Evolutionary conservation across 2,888 invertebrate species (phyloP), one percentile per base, ranked within the genome.

Genomic region (Tillus elongatus): DNA sequence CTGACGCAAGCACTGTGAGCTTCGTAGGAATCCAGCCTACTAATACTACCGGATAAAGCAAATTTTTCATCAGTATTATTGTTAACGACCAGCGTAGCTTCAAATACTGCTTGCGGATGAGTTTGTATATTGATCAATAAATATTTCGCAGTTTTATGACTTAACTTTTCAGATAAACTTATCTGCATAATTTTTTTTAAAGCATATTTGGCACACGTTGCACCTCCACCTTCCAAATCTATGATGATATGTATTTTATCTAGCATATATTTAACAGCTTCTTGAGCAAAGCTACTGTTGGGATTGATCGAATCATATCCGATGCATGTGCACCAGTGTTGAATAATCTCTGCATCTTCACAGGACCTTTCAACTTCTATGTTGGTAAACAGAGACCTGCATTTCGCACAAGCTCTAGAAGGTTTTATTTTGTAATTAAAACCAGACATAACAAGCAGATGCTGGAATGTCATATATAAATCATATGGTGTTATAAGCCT

Each of bases 241-340:
- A 54, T 43, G 24, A 44, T 47, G 9, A 44, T 35, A 12, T 54
- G 42, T 13, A 57, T 48, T 32, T 45, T 15, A 4, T 59, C 51
- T n/a, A 75, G 50, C 11, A 72, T 69, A 24, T 64, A 63, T 12
- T 65, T 54, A 1, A 73, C 71, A 16, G 75, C 71, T 47, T 68
- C 68, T 9, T 62, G 53, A 3, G 73, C 74, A 15, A 71, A 65
- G 31, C 61, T 54, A 32, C 74, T 71, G 33, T 66, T 57, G 4
- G 55, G 45, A 39, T 66, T 62, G 34, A 69, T 56, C 10, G 69
- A 56, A 44, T 70, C 66, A 50, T 79, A 73, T 13, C 74, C 73
- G 36, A 75, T 72, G 53, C 86, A 87, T 37, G 81, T 78, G 57
- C 86, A 86, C 85, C 85, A 86, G 54, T 84, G 83, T 28, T 75